Evolutionary conservation across 2,888 invertebrate genomes (phyloP), one percentile per base, ranked within the genome.

Genomic region (Troglohyphantes excavatus): DNA sequence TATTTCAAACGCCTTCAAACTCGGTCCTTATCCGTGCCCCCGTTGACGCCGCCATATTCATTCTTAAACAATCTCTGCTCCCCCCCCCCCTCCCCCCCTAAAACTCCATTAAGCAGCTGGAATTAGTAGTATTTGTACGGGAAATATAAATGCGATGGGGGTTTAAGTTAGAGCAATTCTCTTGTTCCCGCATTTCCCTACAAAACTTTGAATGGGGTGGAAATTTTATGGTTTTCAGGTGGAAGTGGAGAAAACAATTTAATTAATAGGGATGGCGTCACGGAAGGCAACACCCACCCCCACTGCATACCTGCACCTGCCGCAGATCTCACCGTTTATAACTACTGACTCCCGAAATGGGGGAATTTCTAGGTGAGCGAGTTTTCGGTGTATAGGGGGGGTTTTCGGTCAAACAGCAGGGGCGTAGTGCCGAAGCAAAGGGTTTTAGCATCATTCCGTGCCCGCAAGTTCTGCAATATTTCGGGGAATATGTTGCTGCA

Each of bases 221-320:
- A 33, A 68, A 19, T 75, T 75, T 76, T 76, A 29, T 61, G 23
- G 67, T 21, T 79, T 43, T 79, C 67, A 11, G 26, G 39, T 26
- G 61, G 81, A 75, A 65, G 75, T 53, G 70, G 70, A 82, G 82
- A 82, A 82, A 82, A 89, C 88, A 82, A 82, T 89, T 89, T 82
- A 89, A 89, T 89, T 89, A 89, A 89, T 89, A 76, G 76, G 61
- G 73, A 82, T 82, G 76, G 63, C 73, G 43, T 85, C 85, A 76
- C 85, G 76, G 39, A 78, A 78, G 27, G 65, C 67, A 43, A 33
- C 53, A 27, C 21, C 43, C 46, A 33, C 27, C 17, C 72, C 26
- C 7, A 23, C 23, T 27, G 21, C 46, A 26, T 68, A 6, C 23
- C 72, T 39, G 19, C 83, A 83, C 61, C 72, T 83, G 83, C 46